phyloP scores from a whole-genome alignment of 2,113 vertebrate species.

The Zosterops japonicus region DNA sequence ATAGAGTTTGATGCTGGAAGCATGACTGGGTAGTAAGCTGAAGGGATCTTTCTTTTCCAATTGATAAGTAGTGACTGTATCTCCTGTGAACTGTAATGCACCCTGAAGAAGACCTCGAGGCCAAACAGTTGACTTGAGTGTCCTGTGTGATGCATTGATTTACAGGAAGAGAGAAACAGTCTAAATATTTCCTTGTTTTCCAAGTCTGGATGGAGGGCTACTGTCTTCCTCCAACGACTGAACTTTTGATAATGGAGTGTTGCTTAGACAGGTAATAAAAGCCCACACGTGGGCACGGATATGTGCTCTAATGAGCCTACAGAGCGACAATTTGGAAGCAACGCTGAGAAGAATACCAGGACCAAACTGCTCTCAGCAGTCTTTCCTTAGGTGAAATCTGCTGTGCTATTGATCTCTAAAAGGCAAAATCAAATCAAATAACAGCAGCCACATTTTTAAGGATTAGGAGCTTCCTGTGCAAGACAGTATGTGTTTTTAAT shows the following conservation, averaged over 20 bases:
- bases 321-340: background rate
- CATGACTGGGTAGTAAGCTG: background rate
- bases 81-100: background rate
- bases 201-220: background rate
- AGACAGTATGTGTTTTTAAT: constrained; percentile 54
- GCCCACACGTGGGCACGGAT: background rate
- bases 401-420: constrained; percentile 37
- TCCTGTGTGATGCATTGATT: background rate
- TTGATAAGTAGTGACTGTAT: background rate
- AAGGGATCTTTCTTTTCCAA: background rate
- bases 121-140: background rate
- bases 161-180: background rate
- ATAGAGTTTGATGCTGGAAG: background rate
- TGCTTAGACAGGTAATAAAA: background rate
- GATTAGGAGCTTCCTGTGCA: constrained; percentile 58
- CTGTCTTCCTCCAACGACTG: background rate
- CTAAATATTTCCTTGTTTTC: background rate
- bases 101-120: constrained; percentile 1
- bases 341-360: background rate
- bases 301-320: background rate
- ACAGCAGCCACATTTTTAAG: constrained; percentile 53
- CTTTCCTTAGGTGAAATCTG: constrained; percentile 41
- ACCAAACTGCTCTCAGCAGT: background rate
- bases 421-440: constrained; percentile 48
- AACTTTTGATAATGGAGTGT: background rate